Conservation (phyloP, 2,888 invertebrate species). For the Osmoderma eremita region DNA sequence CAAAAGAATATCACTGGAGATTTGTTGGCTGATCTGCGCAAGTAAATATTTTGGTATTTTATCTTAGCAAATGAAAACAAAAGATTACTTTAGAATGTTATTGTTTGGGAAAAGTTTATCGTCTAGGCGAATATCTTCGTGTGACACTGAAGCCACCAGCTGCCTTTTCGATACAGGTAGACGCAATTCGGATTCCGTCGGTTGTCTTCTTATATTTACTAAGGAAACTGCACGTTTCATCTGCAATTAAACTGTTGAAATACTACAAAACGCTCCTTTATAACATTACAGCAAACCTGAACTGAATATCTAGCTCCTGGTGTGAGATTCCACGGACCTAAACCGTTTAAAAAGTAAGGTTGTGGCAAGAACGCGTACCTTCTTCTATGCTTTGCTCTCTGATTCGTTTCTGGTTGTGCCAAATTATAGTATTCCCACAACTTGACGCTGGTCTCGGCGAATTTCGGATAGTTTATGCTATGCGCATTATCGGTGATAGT, state of each 20-base stretch:
- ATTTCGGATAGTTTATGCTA: slow-evolving; percentile 42
- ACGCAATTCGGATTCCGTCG: slow-evolving; percentile 60
- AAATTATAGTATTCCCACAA: slow-evolving; percentile 57
- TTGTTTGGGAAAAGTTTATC: slow-evolving; percentile 46
- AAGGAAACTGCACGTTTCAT: slow-evolving; percentile 63
- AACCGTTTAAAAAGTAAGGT: slow-evolving; percentile 64
- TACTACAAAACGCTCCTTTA: neutral
- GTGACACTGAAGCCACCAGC: slow-evolving; percentile 64
- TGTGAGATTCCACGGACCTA: slow-evolving; percentile 65
- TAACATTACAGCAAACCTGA: slow-evolving; percentile 55
- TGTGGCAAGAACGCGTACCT: slow-evolving; percentile 64
- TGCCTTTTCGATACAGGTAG: slow-evolving; percentile 64
- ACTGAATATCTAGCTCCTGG: slow-evolving; percentile 63
- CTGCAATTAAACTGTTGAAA: too few species aligned
- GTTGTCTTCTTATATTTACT: slow-evolving; percentile 60
- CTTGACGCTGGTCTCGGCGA: slow-evolving; percentile 56
- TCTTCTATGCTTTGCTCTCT: slow-evolving; percentile 58
- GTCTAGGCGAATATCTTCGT: slow-evolving; percentile 58
- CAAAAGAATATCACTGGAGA: slow-evolving; percentile 65
- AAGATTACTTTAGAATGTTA: slow-evolving; percentile 51
- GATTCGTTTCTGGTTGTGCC: slow-evolving; percentile 41
- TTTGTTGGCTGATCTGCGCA: slow-evolving; percentile 51
- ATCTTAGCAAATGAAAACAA: neutral
- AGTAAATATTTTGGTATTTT: neutral
- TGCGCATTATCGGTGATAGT: slow-evolving; percentile 23